Conservation (phyloP, 2,888 invertebrate genomes). For the Stratiomys singularior region DNA sequence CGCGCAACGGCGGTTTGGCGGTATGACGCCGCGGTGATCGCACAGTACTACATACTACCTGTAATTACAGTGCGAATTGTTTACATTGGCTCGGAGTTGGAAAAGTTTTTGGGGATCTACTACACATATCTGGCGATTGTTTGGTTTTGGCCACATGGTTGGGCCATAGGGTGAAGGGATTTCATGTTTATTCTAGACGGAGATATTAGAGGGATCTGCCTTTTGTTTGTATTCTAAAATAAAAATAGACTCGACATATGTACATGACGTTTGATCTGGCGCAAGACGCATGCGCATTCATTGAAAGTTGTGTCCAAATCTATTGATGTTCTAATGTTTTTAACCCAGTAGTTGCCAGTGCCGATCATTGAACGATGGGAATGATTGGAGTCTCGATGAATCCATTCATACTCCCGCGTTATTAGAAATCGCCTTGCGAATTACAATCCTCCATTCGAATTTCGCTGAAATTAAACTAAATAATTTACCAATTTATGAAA, state of each 20-base stretch:
- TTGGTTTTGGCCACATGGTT: not conserved
- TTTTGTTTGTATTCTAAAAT: not conserved
- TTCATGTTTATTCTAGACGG: not conserved
- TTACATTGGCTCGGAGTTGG: not conserved
- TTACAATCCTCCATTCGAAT: too few species aligned
- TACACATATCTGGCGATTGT: not conserved
- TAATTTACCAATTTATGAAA: too few species aligned
- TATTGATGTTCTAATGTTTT: not conserved
- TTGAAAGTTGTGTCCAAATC: not conserved
- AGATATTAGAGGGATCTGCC: not conserved
- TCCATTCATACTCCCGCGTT: too few species aligned
- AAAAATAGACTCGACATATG: not conserved
- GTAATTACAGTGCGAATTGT: conserved; percentile 23
- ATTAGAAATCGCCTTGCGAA: too few species aligned
- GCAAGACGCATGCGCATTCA: not conserved
- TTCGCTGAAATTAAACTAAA: too few species aligned
- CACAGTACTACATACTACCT: conserved; percentile 16
- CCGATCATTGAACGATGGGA: too few species aligned
- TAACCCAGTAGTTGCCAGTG: not conserved
- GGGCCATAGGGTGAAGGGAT: not conserved
- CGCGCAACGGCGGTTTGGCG: not conserved
- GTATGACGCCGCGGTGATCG: not conserved
- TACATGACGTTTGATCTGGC: not conserved
- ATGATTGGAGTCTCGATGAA: too few species aligned
- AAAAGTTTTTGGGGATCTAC: not conserved